Base-by-base conservation (phyloP, 2,888 invertebrate genomes). In the Orchesellides sinensis region DNA sequence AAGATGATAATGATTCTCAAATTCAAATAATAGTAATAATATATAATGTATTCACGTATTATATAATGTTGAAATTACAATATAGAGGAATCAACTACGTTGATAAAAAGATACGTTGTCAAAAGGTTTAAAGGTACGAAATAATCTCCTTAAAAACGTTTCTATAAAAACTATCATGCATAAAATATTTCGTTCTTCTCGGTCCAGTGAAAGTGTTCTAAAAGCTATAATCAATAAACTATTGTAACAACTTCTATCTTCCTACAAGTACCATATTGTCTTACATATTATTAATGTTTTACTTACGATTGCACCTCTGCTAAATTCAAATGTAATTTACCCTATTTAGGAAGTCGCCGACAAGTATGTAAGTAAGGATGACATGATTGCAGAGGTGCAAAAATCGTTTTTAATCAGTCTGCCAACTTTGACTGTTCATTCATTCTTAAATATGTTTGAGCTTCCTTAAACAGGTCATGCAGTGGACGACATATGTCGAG, bases 141-240 rank as follows among this genome's bases (percentile, higher is more conserved):
- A 3, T 4, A 21, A 17, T 17, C 52, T 17, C 17, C 21, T 52
- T 52, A 21, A 54, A 68, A 69, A 45, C 19, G 69, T 54, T 52
- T 61, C 35, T 25, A 56, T 47, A 59, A 54, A 59, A n/a, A 54
- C 52, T 68, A 74, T 69, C 35, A 83, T 59, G 59, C 59, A 66
- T 59, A 49, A 49, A 47, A 70, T 65, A 73, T 45, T 69, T 84
- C 75, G 73, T 77, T 86, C 79, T 83, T 82, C 80, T 84, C 86
- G 86, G 86, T 86, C 86, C 86, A 86, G 83, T 84, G 69, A 84
- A 86, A 83, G 86, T 86, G 86, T 86, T 86, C 86, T 86, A 66
- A 77, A 73, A 61, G 69, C 56, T 63, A 59, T 52, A n/a, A 69
- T 78, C 8, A 25, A 35, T 40, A 70, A 63, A 59, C 40, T 59